A percentile compares a stretch with the other conserved stretches of the same genome.
Conservation (phyloP, 2,888 invertebrate species). For the Actias luna region DNA sequence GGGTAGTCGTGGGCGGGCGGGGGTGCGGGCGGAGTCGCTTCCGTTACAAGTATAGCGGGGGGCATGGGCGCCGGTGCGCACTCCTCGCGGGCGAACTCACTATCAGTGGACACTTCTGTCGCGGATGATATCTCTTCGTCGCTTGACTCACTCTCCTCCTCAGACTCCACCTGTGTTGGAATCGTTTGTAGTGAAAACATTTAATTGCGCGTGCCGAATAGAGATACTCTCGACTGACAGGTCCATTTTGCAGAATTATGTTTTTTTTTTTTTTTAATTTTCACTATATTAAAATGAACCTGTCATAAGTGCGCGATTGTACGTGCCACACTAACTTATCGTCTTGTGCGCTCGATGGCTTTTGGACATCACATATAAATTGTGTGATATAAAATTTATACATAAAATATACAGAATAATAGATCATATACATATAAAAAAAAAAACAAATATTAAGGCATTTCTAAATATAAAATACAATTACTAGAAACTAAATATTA, state of each 20-base stretch:
- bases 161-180: constrained; percentile 69
- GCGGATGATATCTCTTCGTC: constrained; percentile 91
- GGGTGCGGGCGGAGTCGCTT: constrained; percentile 84
- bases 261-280: neutral
- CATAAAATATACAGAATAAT: constrained; percentile 23
- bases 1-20: constrained; percentile 85
- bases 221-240: too few species aligned
- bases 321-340: constrained; percentile 66
- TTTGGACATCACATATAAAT: constrained; percentile 24
- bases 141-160: constrained; percentile 83
- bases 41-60: constrained; percentile 60
- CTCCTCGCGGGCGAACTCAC: constrained; percentile 94
- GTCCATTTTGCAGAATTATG: too few species aligned
- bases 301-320: constrained; percentile 28
- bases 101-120: constrained; percentile 95
- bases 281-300: neutral
- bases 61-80: constrained; percentile 85
- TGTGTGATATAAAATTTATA: constrained; percentile 20
- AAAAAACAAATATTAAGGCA: neutral
- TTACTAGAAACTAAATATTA: neutral
- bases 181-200: constrained; percentile 27
- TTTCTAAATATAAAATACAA: neutral
- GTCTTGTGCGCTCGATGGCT: constrained; percentile 37
- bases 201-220: too few species aligned
- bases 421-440: neutral